phyloP scores from a whole-genome alignment of 2,797 vertebrate genomes.

The Melanotaenia pygmaea region DNA sequence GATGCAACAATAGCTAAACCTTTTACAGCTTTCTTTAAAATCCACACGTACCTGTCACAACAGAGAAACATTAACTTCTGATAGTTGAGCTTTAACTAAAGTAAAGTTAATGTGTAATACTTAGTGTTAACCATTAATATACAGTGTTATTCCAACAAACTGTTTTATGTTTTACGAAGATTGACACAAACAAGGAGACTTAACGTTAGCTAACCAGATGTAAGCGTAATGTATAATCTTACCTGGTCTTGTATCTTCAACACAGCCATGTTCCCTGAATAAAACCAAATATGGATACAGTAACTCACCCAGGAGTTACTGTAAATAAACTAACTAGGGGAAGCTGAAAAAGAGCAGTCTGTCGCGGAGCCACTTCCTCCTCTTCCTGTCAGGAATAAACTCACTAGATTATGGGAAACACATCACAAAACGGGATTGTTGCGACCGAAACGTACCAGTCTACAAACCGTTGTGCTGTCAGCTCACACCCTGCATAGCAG shows the following conservation, averaged over 20 bases:
- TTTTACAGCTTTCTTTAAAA: not conserved
- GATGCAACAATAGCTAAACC: slow-evolving; percentile 23
- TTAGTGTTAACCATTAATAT: not conserved
- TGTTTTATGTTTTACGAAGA: not conserved
- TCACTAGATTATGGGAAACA: slow-evolving; percentile 30
- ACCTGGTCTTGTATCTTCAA: slow-evolving; percentile 77
- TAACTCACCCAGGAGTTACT: slow-evolving; percentile 48
- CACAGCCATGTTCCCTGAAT: slow-evolving; percentile 64
- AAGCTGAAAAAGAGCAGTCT: slow-evolving; percentile 7
- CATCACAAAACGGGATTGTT: slow-evolving; percentile 9
- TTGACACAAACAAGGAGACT: not conserved
- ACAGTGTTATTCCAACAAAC: not conserved
- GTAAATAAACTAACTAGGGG: slow-evolving; percentile 24
- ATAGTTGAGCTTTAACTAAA: not conserved
- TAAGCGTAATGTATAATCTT: slow-evolving; percentile 6
- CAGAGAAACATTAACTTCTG: not conserved
- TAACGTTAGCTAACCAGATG: not conserved
- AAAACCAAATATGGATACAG: slow-evolving; percentile 10
- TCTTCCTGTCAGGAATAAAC: slow-evolving; percentile 55
- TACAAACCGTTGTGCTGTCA: not conserved
- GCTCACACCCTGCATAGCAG: not conserved
- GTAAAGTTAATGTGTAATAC: not conserved
- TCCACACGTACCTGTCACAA: no score
- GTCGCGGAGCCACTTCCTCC: slow-evolving; percentile 33
- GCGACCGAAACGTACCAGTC: not conserved